Conservation (phyloP, 2,113 vertebrate genomes). For the Thomomys bottae region DNA sequence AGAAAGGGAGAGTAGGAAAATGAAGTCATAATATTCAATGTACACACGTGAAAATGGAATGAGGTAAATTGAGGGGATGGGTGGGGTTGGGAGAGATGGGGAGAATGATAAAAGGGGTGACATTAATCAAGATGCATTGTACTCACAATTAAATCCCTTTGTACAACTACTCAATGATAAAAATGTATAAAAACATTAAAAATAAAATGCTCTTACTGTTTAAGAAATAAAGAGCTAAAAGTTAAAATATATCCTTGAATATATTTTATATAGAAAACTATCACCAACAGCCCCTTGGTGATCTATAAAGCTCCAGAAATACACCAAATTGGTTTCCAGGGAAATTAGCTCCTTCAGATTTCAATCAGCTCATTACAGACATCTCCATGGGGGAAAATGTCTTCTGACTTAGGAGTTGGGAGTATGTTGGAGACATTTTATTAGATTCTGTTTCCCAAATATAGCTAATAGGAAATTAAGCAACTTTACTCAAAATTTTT, state of each 20-base stretch:
- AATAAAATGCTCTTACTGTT: background rate
- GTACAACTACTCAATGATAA: too few species aligned
- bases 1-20: too few species aligned
- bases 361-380: conserved; percentile 3
- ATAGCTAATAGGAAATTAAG: background rate
- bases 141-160: too few species aligned
- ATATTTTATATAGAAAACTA: too few species aligned
- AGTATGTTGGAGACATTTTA: background rate
- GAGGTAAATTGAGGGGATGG: too few species aligned
- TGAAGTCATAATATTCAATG: too few species aligned
- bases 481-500: conserved; percentile 22
- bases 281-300: background rate
- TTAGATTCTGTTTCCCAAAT: conserved; percentile 31
- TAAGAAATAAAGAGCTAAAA: conserved; percentile 10
- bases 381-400: conserved; percentile 10
- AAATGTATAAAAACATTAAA: too few species aligned
- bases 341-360: conserved; percentile 50
- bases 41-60: too few species aligned
- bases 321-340: conserved; percentile 46
- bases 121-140: too few species aligned
- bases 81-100: too few species aligned
- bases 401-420: conserved; percentile 33
- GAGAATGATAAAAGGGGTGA: too few species aligned
- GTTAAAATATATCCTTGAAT: conserved; percentile 31
- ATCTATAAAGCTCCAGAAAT: conserved; percentile 44